Conservation (phyloP, 2,888 invertebrate species). For the Drosophila fulvimacula region DNA sequence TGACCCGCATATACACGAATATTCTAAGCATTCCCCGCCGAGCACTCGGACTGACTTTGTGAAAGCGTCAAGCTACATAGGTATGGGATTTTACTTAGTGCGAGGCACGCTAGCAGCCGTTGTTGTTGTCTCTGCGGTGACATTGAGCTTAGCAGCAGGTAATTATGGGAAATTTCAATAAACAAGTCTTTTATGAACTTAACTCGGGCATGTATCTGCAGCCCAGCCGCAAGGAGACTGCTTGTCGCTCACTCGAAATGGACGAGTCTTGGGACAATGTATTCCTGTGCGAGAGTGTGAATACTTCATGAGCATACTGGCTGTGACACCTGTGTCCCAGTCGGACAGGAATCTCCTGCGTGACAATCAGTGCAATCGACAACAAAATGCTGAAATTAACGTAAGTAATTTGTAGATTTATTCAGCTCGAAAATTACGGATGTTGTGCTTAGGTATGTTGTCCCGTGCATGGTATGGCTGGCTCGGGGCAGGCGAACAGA, state of each 20-base stretch:
- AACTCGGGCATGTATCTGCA: slow-evolving; percentile 22
- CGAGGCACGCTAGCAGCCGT: slow-evolving; percentile 8
- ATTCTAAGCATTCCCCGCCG: slow-evolving; percentile 11
- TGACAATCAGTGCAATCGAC: slow-evolving; percentile 56
- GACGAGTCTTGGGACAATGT: slow-evolving; percentile 35
- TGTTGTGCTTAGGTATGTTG: slow-evolving; percentile 59
- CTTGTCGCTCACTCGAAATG: slow-evolving; percentile 23
- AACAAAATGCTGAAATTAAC: slow-evolving; percentile 27
- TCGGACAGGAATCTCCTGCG: slow-evolving; percentile 49
- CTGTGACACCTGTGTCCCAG: slow-evolving; percentile 16
- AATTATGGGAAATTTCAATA: slow-evolving; percentile 28
- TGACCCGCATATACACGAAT: slow-evolving; percentile 3
- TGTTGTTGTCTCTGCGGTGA: slow-evolving; percentile 44
- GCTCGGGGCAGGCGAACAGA: slow-evolving; percentile 4
- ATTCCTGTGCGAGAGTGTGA: slow-evolving; percentile 51
- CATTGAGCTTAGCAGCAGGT: slow-evolving; percentile 60
- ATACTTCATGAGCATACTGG: slow-evolving; percentile 58
- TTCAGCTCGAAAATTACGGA: background rate
- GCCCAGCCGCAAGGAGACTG: slow-evolving; percentile 47
- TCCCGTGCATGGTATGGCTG: slow-evolving; percentile 22
- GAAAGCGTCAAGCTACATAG: slow-evolving; percentile 15
- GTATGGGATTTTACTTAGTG: slow-evolving; percentile 31
- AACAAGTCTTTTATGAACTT: slow-evolving; percentile 39
- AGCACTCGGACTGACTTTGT: slow-evolving; percentile 15
- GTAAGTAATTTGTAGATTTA: slow-evolving; percentile 27